These are phyloP conservation scores for Mythimna loreyi DNA, from an alignment of 2,888 invertebrate species.

Conservation along the genomic window DNA sequence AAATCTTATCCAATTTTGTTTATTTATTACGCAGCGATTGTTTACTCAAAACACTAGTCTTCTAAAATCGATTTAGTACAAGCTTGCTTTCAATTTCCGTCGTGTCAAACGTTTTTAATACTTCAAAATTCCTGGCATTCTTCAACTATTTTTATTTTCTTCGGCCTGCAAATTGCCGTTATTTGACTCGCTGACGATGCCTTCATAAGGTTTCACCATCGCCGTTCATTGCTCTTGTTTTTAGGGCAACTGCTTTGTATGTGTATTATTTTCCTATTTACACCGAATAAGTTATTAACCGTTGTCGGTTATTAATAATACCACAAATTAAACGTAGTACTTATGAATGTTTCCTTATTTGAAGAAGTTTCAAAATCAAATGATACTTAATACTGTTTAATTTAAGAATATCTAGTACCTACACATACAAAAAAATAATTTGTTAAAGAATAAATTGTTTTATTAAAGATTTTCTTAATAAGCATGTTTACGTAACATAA, in stretches of 20 bases:
- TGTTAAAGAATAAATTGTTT: neutral
- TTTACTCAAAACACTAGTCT: slow-evolving; percentile 8
- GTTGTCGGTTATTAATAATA: neutral
- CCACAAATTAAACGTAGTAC: no score
- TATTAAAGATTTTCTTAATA: neutral
- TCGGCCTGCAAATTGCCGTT: slow-evolving; percentile 62
- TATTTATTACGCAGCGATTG: slow-evolving; percentile 26
- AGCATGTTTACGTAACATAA: neutral
- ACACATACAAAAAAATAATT: no score
- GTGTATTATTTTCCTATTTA: neutral
- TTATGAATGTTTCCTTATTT: neutral
- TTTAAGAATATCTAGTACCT: neutral
- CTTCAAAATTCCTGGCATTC: slow-evolving; percentile 40
- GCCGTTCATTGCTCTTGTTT: slow-evolving; percentile 66
- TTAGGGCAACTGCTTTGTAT: slow-evolving; percentile 69
- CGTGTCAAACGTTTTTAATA: slow-evolving; percentile 22
- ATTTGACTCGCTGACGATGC: slow-evolving; percentile 66
- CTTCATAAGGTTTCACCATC: slow-evolving; percentile 73
- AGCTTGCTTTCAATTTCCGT: slow-evolving; percentile 17
- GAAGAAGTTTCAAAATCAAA: neutral
- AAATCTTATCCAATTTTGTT: slow-evolving; percentile 1
- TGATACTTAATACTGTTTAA: neutral
- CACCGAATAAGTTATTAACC: neutral
- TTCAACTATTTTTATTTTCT: slow-evolving; percentile 57
- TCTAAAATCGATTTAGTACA: slow-evolving; percentile 18